Percentiles rank a stretch among this genome's conserved stretches.
Evolutionary conservation across 2,113 vertebrate genomes (phyloP).

Genomic region (Candoia aspera): DNA sequence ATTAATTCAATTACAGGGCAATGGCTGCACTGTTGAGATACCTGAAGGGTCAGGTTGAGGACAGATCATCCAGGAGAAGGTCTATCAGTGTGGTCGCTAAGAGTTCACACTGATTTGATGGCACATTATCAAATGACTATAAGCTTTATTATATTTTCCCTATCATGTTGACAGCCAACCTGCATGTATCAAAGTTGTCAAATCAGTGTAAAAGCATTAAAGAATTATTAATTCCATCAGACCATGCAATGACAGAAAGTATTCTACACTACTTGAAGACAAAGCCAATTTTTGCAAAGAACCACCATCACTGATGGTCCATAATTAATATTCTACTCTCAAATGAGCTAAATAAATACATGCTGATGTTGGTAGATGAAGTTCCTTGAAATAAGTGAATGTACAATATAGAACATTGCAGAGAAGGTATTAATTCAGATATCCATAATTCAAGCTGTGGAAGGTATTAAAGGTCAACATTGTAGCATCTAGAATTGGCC

Average conservation of each 20-base stretch:
- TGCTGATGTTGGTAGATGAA: constrained; percentile 8
- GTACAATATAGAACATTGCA: not conserved
- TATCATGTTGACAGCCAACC: constrained; percentile 42
- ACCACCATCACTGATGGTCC: constrained; percentile 45
- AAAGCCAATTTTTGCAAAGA: constrained; percentile 51
- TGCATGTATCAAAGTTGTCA: constrained; percentile 56
- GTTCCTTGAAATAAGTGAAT: not conserved
- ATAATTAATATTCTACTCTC: constrained; percentile 50
- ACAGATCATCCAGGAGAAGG: too few species aligned
- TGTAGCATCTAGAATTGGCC: not conserved
- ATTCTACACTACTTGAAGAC: constrained; percentile 55
- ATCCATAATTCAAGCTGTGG: not conserved
- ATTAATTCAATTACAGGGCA: too few species aligned
- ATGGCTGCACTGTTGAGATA: too few species aligned
- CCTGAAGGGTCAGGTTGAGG: too few species aligned
- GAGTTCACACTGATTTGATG: too few species aligned
- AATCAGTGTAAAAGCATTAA: constrained; percentile 35
- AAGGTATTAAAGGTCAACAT: not conserved
- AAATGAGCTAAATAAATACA: constrained; percentile 24
- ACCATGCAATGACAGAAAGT: constrained; percentile 50
- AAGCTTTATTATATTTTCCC: not conserved
- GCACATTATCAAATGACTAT: too few species aligned
- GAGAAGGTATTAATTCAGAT: not conserved
- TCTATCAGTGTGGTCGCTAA: too few species aligned
- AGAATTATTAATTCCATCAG: constrained; percentile 48